Base-by-base conservation (phyloP, 2,113 vertebrate genomes). In the Pyrgilauda ruficollis region DNA sequence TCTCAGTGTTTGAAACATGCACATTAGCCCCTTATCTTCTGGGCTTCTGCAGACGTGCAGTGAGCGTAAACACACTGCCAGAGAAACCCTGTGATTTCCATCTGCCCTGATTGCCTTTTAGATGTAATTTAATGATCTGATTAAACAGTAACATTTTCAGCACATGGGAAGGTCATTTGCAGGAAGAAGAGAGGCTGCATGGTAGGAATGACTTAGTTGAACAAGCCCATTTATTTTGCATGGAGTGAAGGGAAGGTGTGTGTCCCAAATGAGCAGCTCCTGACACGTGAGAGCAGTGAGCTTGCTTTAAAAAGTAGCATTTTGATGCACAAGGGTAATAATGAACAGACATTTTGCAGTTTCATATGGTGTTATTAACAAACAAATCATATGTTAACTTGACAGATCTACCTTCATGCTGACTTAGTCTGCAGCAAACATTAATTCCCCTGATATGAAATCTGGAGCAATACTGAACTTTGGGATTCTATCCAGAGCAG, bases 331-430 rank as follows among this genome's bases (percentile, higher is more conserved):
- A 66, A 63, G 74, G 53, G 37, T 87, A 94, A 91, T 62, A 88
- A 74, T 3, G 47, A 76, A 49, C 73, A 90, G 74, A 69, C 91
- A 95, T 94, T 87, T 82, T 89, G 55, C n/a, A 55, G 76, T 73
- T 64, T 93, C 88, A 84, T 90, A 86, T 92, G 86, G 90, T 87
- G 53, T 84, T 97, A 95, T 92, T 96, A 97, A 96, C 87, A 96
- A 96, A 89, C 87, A 96, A 92, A 89, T 91, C 53, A 2, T 91
- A 44, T 70, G 74, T 92, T 92, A 96, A 89, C 74, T 46, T 93
- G 91, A 87, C 90, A 95, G 88, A 70, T 94, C 81, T 93, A 85
- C 82, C 92, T 95, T 94, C 61, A 72, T 23, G 61, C 81, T 68
- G 49, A 64, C 50, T n/a, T 63, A 87, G 39, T 62, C 90, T 82